Evolutionary conservation across 2,797 vertebrate genomes (phyloP).

Genomic region (Aselliscus stoliczkanus): DNA sequence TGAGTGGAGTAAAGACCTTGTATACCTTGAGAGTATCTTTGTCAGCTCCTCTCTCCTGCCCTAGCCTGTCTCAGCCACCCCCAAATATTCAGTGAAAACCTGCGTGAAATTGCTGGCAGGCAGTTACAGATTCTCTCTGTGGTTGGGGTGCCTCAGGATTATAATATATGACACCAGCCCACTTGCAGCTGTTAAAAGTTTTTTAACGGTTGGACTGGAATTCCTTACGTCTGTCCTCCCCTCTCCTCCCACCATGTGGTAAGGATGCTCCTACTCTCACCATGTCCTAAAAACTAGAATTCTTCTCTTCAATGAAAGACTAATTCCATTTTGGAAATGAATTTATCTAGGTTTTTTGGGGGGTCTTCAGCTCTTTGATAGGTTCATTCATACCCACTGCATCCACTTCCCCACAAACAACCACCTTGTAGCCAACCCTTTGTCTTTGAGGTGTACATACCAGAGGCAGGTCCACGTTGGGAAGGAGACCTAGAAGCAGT

Average conservation of each 20-base stretch:
- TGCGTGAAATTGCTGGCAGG: background rate
- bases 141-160: background rate
- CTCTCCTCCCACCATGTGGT: background rate
- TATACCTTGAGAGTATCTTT: background rate
- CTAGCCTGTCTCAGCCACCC: background rate
- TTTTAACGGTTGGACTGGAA: background rate
- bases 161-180: background rate
- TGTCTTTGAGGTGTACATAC: background rate
- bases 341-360: background rate
- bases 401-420: background rate
- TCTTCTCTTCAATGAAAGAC: background rate
- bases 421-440: background rate
- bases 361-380: background rate
- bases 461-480: background rate
- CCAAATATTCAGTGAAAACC: background rate
- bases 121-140: background rate
- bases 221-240: background rate
- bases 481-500: background rate
- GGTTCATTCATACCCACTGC: background rate
- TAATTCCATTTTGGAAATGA: background rate
- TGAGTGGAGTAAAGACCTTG: background rate
- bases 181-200: background rate
- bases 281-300: background rate
- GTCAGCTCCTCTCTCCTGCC: background rate
- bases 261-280: background rate